Evolutionary conservation across 2,888 invertebrate genomes (phyloP).

Genomic region (Tinea semifulvella): DNA sequence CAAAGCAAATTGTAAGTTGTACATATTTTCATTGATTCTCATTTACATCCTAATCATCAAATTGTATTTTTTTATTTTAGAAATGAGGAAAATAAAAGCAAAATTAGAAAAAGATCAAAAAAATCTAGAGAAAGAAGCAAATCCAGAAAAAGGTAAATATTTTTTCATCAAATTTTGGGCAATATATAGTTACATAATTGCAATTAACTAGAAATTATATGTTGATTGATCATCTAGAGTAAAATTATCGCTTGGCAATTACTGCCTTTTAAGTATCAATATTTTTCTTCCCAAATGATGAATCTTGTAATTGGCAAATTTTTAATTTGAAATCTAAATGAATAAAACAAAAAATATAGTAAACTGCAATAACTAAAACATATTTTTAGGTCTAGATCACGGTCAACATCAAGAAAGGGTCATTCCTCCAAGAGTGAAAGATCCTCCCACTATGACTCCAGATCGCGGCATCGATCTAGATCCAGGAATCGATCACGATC

Average conservation of each 20-base stretch:
- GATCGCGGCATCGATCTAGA: slow-evolving; percentile 30
- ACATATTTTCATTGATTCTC: not conserved
- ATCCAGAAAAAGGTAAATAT: slow-evolving; percentile 38
- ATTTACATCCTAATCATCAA: not conserved
- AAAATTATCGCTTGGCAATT: too few relatives aligned
- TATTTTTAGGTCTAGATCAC: slow-evolving; percentile 17
- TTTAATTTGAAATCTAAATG: too few relatives aligned
- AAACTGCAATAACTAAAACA: not conserved
- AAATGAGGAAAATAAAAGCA: slow-evolving; percentile 34
- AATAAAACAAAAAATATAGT: too few relatives aligned
- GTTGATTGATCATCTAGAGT: too few relatives aligned
- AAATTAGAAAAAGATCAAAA: slow-evolving; percentile 31
- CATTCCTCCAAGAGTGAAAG: slow-evolving; percentile 22
- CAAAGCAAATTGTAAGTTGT: slow-evolving; percentile 56
- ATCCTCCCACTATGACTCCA: slow-evolving; percentile 33
- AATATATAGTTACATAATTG: too few relatives aligned
- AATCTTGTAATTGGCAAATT: too few relatives aligned
- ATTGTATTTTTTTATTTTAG: slow-evolving; percentile 24
- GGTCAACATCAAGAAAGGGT: too few relatives aligned
- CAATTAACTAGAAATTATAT: too few relatives aligned
- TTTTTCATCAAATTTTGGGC: not conserved
- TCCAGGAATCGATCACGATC: slow-evolving; percentile 34
- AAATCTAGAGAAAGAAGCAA: slow-evolving; percentile 31
- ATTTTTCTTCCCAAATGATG: too few relatives aligned
- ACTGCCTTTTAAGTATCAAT: too few relatives aligned